These are phyloP conservation scores for Sphenopsis melanotis DNA, from an alignment of 2,797 vertebrate species.

Conservation along the genomic window DNA sequence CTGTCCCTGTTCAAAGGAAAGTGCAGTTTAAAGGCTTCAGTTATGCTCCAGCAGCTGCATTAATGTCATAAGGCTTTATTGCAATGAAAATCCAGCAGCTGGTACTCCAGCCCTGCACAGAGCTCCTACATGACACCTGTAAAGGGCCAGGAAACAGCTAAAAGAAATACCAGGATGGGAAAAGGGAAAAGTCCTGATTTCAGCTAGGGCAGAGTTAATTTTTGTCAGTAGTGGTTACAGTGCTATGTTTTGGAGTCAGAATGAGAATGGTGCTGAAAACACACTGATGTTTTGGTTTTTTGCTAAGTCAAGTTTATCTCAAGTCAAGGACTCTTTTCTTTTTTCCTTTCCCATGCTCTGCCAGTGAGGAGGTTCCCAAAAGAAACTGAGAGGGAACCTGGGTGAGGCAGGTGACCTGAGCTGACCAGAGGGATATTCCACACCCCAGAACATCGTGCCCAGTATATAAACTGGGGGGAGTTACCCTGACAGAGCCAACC, in stretches of 20 bases:
- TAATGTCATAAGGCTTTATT: neutral
- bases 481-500: neutral
- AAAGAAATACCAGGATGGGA: neutral
- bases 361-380: neutral
- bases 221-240: neutral
- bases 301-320: neutral
- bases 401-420: neutral
- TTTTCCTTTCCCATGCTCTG: neutral
- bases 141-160: neutral
- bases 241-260: neutral
- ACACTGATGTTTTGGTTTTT: neutral
- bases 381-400: neutral
- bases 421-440: neutral
- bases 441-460: accelerated
- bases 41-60: neutral
- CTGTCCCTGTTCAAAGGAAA: neutral
- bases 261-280: neutral
- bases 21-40: neutral
- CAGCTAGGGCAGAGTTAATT: neutral
- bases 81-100: neutral
- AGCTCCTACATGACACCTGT: neutral
- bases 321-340: neutral
- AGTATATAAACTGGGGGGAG: neutral
- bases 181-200: neutral
- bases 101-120: neutral